Base-by-base conservation (phyloP, 2,113 vertebrate species). In the Cavia porcellus region DNA sequence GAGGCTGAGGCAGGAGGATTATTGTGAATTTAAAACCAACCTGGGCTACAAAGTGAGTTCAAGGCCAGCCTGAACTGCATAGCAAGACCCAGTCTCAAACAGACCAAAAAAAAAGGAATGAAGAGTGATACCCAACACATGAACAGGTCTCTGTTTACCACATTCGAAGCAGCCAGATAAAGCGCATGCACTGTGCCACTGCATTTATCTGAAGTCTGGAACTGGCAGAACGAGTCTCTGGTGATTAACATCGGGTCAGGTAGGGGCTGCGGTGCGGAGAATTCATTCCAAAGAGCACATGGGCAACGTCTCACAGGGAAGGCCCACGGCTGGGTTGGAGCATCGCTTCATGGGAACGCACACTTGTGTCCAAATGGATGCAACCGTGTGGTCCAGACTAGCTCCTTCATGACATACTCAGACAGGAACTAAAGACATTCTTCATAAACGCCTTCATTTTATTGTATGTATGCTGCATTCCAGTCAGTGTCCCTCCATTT, bases 161-260 rank as follows among this genome's bases (percentile, higher is more conserved):
- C 17, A 14, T 17, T 4, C 35, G 47, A 52, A 32, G 75, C 13
- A 52, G 75, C 75, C 24, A 9, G 57, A 38, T 4, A 81, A 32
- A 14, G 25, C 2, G 15, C 28, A 30, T 5, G 6, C 45, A n/a
- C 9, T 17, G 1, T 42, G 25, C 28, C 10, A 38, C 1, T 35
- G 25, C 35, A 61, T 70, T 92, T 45, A 20, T 10, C 22, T 11
- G n/a, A 83, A n/a, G 42, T 35, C 79, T 45, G 35, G 17, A 80
- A 62, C 28, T 92, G 62, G 70, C 52, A 38, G 24, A 89, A 72
- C 42, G 62, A n/a, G 86, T 70, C 61, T 89, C 42, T 42, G 11
- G 38, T 14, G 59, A 88, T 77, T 52, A 68, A 50, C 52, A 77
- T 86, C 57, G 32, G 45, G 74, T 61, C 57, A 52, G 59, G 19